Conservation (phyloP, 2,888 invertebrate species). For the Chromoteleia sp. region DNA sequence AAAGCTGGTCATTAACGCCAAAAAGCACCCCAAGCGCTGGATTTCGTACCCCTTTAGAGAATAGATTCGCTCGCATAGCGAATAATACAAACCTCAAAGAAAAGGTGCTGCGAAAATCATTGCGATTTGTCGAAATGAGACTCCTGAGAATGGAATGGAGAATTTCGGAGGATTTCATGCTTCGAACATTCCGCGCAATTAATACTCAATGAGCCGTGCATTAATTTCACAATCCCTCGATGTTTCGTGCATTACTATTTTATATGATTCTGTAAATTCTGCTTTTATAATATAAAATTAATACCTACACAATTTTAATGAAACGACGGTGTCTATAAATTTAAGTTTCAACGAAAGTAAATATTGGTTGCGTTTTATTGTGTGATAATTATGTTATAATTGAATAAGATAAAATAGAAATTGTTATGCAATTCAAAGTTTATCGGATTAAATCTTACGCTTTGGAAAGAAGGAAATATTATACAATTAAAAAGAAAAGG, state of each 20-base stretch:
- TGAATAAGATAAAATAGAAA: no score
- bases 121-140: constrained; percentile 64
- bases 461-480: no score
- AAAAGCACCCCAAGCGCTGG: constrained; percentile 73
- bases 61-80: constrained; percentile 50
- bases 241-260: constrained; percentile 42
- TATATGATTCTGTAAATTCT: constrained; percentile 36
- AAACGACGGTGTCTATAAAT: background rate
- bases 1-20: constrained; percentile 77
- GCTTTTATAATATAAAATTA: constrained; percentile 30
- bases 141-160: constrained; percentile 38
- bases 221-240: constrained; percentile 69
- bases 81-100: constrained; percentile 71
- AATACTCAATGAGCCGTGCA: constrained; percentile 73
- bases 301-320: constrained; percentile 15
- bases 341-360: background rate
- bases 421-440: no score
- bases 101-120: constrained; percentile 70
- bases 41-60: constrained; percentile 72
- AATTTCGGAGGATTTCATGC: constrained; percentile 58
- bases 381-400: no score
- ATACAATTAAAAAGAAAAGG: no score
- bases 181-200: constrained; percentile 67
- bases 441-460: no score
- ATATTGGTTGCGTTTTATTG: no score